Conservation (phyloP, 2,113 vertebrate species). For the Lonchura striata region DNA sequence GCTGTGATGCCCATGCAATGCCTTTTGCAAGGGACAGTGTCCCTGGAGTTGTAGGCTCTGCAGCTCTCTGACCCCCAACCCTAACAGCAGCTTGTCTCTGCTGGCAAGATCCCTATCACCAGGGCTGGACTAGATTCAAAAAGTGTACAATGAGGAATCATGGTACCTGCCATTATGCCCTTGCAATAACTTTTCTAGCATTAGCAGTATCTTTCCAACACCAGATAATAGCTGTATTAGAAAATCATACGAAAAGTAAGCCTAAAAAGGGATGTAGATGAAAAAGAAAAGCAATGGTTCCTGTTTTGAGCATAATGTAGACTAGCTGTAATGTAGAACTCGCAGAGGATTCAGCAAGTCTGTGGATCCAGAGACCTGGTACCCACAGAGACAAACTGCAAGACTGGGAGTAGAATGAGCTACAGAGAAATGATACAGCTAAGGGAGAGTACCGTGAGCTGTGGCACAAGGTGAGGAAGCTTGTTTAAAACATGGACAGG, state of each 20-base stretch:
- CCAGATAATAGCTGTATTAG: not conserved
- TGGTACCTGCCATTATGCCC: not conserved
- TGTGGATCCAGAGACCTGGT: not conserved
- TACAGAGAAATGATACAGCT: not conserved
- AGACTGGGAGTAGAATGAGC: not conserved
- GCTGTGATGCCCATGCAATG: accelerated
- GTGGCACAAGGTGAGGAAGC: not conserved
- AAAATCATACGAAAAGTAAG: not conserved
- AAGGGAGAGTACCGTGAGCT: not conserved
- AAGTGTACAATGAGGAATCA: accelerated
- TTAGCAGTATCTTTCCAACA: not conserved
- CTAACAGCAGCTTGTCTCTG: not conserved
- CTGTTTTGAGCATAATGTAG: not conserved
- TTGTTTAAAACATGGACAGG: not conserved
- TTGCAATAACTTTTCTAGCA: not conserved
- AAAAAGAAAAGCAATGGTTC: not conserved
- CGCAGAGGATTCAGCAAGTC: not conserved
- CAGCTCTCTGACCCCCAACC: not conserved
- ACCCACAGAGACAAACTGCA: not conserved
- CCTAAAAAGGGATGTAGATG: not conserved
- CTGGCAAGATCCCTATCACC: not conserved
- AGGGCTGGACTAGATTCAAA: not conserved
- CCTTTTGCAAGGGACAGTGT: not conserved
- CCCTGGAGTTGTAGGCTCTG: not conserved
- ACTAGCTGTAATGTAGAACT: not conserved